A percentile compares a stretch with the other conserved stretches of the same genome.
Conservation (phyloP, 2,888 invertebrate species). For the Portevinia maculata region DNA sequence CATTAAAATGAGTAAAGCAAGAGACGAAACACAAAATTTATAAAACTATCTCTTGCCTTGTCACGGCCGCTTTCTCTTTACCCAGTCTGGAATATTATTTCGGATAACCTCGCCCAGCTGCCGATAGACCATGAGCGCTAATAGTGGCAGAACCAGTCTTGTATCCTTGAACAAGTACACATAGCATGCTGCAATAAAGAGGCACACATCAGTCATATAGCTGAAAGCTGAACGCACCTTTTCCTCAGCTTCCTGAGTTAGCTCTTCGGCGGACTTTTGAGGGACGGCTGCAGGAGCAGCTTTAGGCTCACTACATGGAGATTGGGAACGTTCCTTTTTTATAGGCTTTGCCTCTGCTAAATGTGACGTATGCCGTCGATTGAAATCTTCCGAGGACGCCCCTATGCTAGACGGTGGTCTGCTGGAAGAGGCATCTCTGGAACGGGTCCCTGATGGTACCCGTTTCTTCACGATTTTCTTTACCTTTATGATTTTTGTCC, state of each 20-base stretch:
- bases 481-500: constrained; percentile 80
- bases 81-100: constrained; percentile 85
- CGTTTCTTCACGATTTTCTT: constrained; percentile 80
- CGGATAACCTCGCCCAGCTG: constrained; percentile 88
- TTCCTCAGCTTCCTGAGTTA: constrained; percentile 86
- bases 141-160: constrained; percentile 90
- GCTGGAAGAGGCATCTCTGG: constrained; percentile 79
- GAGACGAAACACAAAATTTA: not conserved
- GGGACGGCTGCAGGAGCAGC: constrained; percentile 44
- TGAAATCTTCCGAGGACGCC: constrained; percentile 48
- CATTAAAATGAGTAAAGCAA: constrained; percentile 7
- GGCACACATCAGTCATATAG: constrained; percentile 89
- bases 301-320: constrained; percentile 37
- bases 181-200: constrained; percentile 91
- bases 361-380: constrained; percentile 1
- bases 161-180: constrained; percentile 92
- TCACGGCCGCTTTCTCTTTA: constrained; percentile 80
- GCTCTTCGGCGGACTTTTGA: constrained; percentile 81
- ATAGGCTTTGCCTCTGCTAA: constrained; percentile 3
- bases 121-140: constrained; percentile 90
- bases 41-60: not conserved
- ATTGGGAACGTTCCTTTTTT: constrained; percentile 12
- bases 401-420: constrained; percentile 75
- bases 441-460: constrained; percentile 80
- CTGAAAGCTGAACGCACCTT: constrained; percentile 88